These are phyloP conservation scores for Orchesella flavescens DNA, from an alignment of 2,888 invertebrate species.

Conservation along the genomic window DNA sequence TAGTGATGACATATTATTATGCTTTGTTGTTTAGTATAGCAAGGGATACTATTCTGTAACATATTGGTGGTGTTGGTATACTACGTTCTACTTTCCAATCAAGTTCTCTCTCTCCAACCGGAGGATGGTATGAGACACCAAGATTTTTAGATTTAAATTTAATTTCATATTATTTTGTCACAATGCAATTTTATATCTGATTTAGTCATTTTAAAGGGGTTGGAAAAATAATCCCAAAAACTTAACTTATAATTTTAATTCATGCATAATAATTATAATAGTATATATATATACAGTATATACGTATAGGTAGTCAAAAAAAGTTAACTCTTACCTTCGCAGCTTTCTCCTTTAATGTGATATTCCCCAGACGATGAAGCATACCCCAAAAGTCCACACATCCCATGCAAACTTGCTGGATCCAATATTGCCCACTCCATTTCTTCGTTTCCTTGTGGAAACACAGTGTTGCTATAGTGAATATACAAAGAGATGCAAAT, in stretches of 20 bases:
- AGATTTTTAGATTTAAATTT: background rate
- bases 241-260: no score
- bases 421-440: constrained; percentile 68
- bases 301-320: background rate
- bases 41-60: background rate
- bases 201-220: no score
- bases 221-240: no score
- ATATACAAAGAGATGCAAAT: background rate
- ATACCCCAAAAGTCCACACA: constrained; percentile 60
- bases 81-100: no score
- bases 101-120: background rate
- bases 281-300: no score
- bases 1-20: no score
- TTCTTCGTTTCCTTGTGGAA: background rate
- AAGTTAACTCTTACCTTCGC: constrained; percentile 53
- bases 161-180: background rate
- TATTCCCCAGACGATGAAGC: constrained; percentile 51
- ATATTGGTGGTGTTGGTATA: no score
- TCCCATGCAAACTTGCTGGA: constrained; percentile 66
- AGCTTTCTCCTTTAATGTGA: constrained; percentile 56
- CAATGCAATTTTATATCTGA: no score
- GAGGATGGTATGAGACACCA: background rate
- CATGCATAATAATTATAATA: no score
- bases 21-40: background rate
- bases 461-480: background rate